Conservation (phyloP, 2,113 vertebrate species). For the Tyto alba region DNA sequence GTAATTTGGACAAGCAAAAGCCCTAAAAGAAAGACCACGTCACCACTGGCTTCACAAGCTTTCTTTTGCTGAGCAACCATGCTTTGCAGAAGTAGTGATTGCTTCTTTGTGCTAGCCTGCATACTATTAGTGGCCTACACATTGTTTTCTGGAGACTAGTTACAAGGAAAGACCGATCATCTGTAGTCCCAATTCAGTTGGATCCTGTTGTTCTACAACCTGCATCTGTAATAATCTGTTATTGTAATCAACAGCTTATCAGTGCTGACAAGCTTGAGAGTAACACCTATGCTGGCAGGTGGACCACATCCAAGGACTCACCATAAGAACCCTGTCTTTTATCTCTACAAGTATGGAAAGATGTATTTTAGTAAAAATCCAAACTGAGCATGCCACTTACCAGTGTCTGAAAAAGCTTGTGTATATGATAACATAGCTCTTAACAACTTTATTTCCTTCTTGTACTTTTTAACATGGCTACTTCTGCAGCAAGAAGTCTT, state of each 20-base stretch:
- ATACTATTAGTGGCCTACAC: not conserved
- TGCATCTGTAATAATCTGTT: not conserved
- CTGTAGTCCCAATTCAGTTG: not conserved
- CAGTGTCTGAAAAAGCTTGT: not conserved
- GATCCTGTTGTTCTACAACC: not conserved
- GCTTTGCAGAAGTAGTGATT: not conserved
- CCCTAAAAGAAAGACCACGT: not conserved
- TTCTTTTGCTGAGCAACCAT: not conserved
- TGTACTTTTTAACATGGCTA: not conserved
- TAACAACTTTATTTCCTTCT: not conserved
- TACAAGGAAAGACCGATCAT: rapidly evolving
- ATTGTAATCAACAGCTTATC: not conserved
- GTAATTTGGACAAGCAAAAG: not conserved
- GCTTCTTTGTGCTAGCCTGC: not conserved
- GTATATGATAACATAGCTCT: not conserved
- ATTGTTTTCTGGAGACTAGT: not conserved
- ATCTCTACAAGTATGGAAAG: not conserved
- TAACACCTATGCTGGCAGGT: not conserved
- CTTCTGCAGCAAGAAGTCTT: not conserved
- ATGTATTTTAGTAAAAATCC: not conserved
- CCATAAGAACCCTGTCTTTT: not conserved
- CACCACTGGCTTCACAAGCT: not conserved
- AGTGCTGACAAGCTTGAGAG: not conserved
- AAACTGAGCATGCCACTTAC: not conserved
- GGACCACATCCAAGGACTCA: not conserved